A percentile compares a stretch with the other conserved stretches of the same genome.
Evolutionary conservation across 2,113 vertebrate species (phyloP).

Genomic region (Megatriorchis doriae): DNA sequence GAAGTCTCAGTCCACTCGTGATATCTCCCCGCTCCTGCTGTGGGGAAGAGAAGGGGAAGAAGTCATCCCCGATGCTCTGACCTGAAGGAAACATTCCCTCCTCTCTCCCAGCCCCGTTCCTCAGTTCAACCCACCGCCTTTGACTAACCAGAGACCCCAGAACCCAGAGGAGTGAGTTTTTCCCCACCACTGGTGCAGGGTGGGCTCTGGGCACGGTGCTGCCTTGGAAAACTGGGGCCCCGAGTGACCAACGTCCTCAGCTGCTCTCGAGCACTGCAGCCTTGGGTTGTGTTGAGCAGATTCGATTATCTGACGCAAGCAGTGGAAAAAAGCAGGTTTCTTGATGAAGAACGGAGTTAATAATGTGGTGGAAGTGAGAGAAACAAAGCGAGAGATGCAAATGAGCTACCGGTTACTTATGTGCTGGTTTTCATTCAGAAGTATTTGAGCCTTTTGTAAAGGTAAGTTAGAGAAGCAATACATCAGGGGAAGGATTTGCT

Average conservation of each 20-base stretch:
- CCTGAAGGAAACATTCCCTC: not conserved
- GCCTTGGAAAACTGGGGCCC: not conserved
- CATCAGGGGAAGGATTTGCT: not conserved
- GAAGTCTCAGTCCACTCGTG: not conserved
- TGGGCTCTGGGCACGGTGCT: not conserved
- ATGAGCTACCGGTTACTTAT: not conserved
- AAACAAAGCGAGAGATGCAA: not conserved
- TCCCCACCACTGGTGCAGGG: not conserved
- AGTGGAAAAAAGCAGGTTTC: not conserved
- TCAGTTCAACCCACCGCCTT: not conserved
- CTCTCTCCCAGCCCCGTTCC: not conserved
- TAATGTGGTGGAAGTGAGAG: not conserved
- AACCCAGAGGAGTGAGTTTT: not conserved
- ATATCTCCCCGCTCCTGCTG: not conserved
- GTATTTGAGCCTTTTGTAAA: not conserved
- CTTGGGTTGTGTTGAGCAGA: not conserved
- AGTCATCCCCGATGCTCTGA: not conserved
- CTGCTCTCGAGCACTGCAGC: not conserved
- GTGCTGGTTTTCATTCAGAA: not conserved
- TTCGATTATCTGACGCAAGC: not conserved
- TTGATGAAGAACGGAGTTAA: not conserved
- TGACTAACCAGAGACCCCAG: not conserved
- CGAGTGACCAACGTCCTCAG: accelerated
- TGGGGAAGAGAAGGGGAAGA: not conserved
- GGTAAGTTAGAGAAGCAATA: not conserved